Evolutionary conservation across 2,113 vertebrate genomes (phyloP).

Genomic region (Collichthys lucidus): DNA sequence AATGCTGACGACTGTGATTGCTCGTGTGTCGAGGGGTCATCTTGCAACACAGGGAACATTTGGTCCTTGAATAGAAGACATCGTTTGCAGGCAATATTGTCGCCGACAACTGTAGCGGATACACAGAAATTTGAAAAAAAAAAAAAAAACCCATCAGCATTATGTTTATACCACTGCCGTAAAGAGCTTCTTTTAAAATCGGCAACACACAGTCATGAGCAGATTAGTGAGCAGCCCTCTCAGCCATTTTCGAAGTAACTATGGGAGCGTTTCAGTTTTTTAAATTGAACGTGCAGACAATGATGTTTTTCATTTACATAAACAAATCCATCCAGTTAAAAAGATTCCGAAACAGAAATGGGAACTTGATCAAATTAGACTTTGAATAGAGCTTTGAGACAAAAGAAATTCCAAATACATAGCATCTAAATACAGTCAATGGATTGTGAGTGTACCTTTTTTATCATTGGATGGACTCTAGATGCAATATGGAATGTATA

Average conservation of each 20-base stretch:
- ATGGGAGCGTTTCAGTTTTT: slow-evolving; percentile 5
- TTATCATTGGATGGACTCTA: neutral
- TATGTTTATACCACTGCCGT: neutral
- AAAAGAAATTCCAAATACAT: neutral
- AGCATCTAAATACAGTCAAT: neutral
- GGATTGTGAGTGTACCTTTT: neutral
- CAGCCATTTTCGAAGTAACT: slow-evolving; percentile 9
- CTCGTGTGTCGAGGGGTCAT: slow-evolving; percentile 72
- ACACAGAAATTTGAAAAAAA: slow-evolving; percentile 44
- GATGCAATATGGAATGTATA: neutral
- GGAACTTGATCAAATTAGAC: slow-evolving; percentile 24
- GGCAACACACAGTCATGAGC: slow-evolving; percentile 6
- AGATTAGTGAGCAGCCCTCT: slow-evolving; percentile 25
- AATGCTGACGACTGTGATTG: slow-evolving; percentile 75
- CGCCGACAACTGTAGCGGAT: slow-evolving; percentile 17
- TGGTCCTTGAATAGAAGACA: slow-evolving; percentile 59
- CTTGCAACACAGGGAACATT: slow-evolving; percentile 50
- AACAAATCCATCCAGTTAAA: slow-evolving; percentile 35
- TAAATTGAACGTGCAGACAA: slow-evolving; percentile 5
- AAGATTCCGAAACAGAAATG: slow-evolving; percentile 7
- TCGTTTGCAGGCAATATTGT: slow-evolving; percentile 47
- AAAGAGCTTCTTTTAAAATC: slow-evolving; percentile 6
- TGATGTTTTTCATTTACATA: neutral
- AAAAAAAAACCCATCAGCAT: slow-evolving; percentile 30
- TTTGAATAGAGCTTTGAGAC: slow-evolving; percentile 2